Evolutionary conservation across 2,797 vertebrate species (phyloP).

Genomic region (Melanotaenia pygmaea): DNA sequence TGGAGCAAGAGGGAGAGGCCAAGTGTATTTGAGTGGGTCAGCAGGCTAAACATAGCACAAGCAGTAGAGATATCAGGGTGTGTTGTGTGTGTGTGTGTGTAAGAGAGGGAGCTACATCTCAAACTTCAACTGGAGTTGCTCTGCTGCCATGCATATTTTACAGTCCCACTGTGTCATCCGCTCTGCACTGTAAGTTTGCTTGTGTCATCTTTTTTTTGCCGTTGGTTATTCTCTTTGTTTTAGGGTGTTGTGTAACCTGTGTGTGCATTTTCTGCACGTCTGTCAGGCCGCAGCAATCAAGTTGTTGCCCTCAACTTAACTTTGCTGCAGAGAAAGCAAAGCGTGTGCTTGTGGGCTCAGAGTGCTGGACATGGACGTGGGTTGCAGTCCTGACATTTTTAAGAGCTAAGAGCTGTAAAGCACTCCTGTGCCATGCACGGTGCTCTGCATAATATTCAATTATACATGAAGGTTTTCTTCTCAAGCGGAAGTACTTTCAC

Average conservation of each 20-base stretch:
- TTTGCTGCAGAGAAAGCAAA: conserved; percentile 15
- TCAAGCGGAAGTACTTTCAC: background rate
- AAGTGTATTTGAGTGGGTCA: conserved; percentile 47
- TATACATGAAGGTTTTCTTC: conserved; percentile 27
- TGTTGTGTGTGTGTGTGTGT: conserved; percentile 12
- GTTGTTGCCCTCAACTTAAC: background rate
- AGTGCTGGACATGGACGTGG: conserved; percentile 11
- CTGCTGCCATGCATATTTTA: conserved; percentile 73
- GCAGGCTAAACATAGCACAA: conserved; percentile 62
- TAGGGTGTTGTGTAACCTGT: conserved; percentile 14
- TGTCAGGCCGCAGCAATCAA: background rate
- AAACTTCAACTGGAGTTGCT: conserved; percentile 33
- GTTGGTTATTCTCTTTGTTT: conserved; percentile 5
- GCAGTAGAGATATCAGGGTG: conserved; percentile 40
- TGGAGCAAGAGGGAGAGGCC: conserved; percentile 31
- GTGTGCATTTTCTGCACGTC: background rate
- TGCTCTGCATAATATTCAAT: conserved; percentile 36
- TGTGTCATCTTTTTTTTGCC: conserved; percentile 12
- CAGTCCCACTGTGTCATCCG: conserved; percentile 73
- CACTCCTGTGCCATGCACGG: background rate
- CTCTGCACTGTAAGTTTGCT: conserved; percentile 58
- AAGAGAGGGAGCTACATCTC: conserved; percentile 30
- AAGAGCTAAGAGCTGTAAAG: conserved; percentile 25
- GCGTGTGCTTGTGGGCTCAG: conserved; percentile 29
- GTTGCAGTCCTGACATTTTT: conserved; percentile 38